A percentile compares a stretch with the other conserved stretches of the same genome.
Conservation (phyloP, 2,797 vertebrate species). For the Sebastes dallii region DNA sequence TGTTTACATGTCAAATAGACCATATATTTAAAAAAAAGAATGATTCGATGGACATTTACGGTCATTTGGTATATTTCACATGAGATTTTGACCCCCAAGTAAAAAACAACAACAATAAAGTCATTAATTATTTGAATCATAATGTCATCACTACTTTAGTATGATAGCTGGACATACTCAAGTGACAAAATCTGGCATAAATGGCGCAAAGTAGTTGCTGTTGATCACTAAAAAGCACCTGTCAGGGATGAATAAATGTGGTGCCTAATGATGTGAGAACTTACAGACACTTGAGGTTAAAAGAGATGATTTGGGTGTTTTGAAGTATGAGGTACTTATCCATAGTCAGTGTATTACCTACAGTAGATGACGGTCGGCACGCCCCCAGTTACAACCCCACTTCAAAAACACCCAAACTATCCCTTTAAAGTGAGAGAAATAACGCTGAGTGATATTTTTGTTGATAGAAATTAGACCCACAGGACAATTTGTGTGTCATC, state of each 20-base stretch:
- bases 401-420: too few species aligned
- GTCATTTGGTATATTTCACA: neutral
- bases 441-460: neutral
- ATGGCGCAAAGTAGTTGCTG: neutral
- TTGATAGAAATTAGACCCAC: neutral
- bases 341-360: too few species aligned
- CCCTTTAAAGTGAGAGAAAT: neutral
- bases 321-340: too few species aligned
- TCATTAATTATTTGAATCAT: neutral
- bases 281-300: neutral
- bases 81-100: neutral
- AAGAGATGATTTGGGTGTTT: too few species aligned
- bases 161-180: neutral
- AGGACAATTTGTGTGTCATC: neutral
- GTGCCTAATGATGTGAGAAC: neutral
- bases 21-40: neutral
- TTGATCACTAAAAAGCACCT: neutral
- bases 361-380: too few species aligned
- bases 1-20: neutral
- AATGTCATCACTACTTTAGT: neutral
- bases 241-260: neutral
- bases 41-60: neutral
- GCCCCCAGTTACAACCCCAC: too few species aligned
- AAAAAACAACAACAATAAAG: neutral
- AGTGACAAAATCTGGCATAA: neutral